phyloP scores from a whole-genome alignment of 2,113 vertebrate genomes.

The Bolborhynchus lineola region DNA sequence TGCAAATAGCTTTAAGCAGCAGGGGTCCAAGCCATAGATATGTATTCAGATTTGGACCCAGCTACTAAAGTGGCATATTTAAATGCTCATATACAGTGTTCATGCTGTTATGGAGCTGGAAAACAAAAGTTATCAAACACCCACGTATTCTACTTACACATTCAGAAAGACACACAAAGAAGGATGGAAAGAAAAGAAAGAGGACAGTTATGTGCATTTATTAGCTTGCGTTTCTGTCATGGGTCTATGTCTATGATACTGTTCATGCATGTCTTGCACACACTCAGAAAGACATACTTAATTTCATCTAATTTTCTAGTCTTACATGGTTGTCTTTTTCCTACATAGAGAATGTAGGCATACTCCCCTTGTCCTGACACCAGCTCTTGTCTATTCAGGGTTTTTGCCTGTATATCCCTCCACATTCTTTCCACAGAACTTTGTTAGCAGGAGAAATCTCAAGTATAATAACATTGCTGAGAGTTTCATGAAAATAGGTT shows the following conservation, averaged over 20 bases:
- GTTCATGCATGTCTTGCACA: neutral
- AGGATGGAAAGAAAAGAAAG: neutral
- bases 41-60: neutral
- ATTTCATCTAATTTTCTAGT: neutral
- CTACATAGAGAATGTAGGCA: neutral
- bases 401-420: neutral
- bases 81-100: neutral
- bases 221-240: neutral
- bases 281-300: neutral
- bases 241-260: neutral
- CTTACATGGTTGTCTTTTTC: neutral
- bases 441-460: neutral
- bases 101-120: neutral
- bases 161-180: neutral
- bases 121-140: neutral
- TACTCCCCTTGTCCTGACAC: neutral
- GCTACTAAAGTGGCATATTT: neutral
- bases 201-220: neutral
- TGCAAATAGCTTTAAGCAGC: slow-evolving; percentile 24
- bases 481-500: neutral
- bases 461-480: neutral
- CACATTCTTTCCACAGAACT: neutral
- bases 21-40: neutral
- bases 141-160: neutral
- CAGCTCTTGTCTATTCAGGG: accelerated